Evolutionary conservation across 1,140 invertebrate genomes (phyloP), one percentile per base, ranked within the genome.

Genomic region (Vanessa tameamea): DNA sequence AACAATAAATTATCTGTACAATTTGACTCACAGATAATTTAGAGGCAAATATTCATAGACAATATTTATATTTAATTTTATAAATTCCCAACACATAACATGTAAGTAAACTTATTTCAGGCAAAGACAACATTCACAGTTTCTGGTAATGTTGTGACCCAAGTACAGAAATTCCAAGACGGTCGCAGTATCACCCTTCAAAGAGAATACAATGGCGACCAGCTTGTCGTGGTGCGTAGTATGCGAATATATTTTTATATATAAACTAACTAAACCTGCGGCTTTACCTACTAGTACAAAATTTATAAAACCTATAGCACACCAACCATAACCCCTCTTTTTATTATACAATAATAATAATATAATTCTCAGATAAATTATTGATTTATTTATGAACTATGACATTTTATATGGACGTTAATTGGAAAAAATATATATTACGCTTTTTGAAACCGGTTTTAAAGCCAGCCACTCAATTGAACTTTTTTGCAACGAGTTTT

Each of bases 211-310:
- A 69, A 65, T n/a, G 77, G 65, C 47, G 63, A 79, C 23, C 71
- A 80, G 12, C 67, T 87, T 26, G 74, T 80, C 55, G 71, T 80
- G 73, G 86, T 87, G 78, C 79, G 83, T 74, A 57, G 20, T 23
- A 59, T n/a, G 11, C 23, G 1, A 9, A n/a, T 26, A 14, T 26
- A 0, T 4, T 12, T 26, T 59, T 26, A 3, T 26, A 26, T 13
- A 26, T n/a, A 5, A 26, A 26, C 7, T 53, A 15, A n/a, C n/a
- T 16, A 53, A n/a, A 53, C n/a, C 51, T 53, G 3, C 51, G n/a
- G 4, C n/a, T 53, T n/a, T 53, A n/a, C n/a, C n/a, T n/a, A 8
- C 0, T 31, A 31, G 3, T 31, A 31, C 26, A 31, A 31, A 31
- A 31, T 31, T 31, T 31, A 31, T 31, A 3, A 31, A 31, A 31